A percentile compares a stretch with the other conserved stretches of the same genome.
Conservation (phyloP, 2,113 vertebrate genomes). For the Vulpes lagopus region DNA sequence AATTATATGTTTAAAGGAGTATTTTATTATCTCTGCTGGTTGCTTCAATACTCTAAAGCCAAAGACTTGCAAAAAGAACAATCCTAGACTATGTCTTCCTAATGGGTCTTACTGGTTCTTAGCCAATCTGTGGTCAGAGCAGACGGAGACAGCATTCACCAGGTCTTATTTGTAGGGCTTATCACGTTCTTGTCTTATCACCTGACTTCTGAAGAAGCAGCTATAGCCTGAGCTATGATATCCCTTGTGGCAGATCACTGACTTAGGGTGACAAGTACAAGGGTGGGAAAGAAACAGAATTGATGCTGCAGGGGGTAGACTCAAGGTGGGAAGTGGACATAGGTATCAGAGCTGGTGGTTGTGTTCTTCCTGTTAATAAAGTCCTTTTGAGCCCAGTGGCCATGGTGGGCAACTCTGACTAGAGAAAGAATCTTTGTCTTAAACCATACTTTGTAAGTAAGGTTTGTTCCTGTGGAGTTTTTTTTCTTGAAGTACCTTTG, state of each 20-base stretch:
- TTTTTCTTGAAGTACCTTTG: not conserved
- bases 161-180: not conserved
- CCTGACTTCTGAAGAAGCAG: not conserved
- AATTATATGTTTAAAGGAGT: not conserved
- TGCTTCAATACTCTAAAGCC: not conserved
- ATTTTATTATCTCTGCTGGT: not conserved
- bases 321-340: not conserved
- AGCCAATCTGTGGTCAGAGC: not conserved
- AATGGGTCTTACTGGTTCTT: not conserved
- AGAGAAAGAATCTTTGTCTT: not conserved
- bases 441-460: not conserved
- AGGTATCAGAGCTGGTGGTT: not conserved
- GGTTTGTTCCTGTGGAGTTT: not conserved
- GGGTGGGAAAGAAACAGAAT: not conserved
- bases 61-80: not conserved
- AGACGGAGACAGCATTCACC: not conserved
- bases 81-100: not conserved
- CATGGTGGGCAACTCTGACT: not conserved
- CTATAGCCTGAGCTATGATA: not conserved
- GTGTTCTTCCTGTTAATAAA: not conserved
- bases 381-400: not conserved
- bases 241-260: not conserved
- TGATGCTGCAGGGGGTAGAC: not conserved
- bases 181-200: not conserved
- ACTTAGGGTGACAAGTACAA: not conserved